Evolutionary conservation across 2,113 vertebrate species (phyloP), one percentile per base, ranked within the genome.

Genomic region (Promerops cafer): DNA sequence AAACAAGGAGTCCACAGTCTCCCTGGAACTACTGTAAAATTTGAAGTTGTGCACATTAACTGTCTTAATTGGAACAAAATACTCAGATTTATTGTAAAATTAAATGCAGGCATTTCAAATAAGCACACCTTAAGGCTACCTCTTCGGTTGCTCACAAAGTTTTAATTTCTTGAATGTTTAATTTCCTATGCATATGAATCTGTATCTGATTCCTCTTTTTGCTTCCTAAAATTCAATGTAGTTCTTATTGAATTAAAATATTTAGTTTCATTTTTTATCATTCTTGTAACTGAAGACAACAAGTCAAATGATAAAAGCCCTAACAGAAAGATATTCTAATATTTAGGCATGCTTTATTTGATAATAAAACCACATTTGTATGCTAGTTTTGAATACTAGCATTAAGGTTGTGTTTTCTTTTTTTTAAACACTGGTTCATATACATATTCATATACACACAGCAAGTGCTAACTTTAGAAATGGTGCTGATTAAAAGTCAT

Each of bases 171-270:
- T 96, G 78, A 95, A 95, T 91, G 94, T 97, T 98, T 97, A 91
- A 97, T 97, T 97, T 98, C 92, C 95, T 96, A 96, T 86, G 95
- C 90, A 96, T 96, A 94, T 89, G 91, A 96, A 82, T 86, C 87
- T 90, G 18, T 92, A 98, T 97, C 96, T 90, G 96, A 97, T 97
- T 97, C 95, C 70, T 70, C 80, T 89, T 95, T 94, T 87, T 93
- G 90, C 85, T 92, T 97, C 97, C 97, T 95, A 97, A 97, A 98
- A 97, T 97, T 96, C 89, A 97, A 91, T 20, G 40, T 78, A 76
- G 63, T 82, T 97, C 82, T 98, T 97, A 98, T 92, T 98, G 96
- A 98, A 97, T 98, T 97, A 98, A 97, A 97, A 93, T 74, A 97
- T 98, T 97, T 92, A 44, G 45, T 98, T 98, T 98, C 96, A 97